phyloP scores from a whole-genome alignment of 2,113 vertebrate species.

The Gavialis gangeticus region DNA sequence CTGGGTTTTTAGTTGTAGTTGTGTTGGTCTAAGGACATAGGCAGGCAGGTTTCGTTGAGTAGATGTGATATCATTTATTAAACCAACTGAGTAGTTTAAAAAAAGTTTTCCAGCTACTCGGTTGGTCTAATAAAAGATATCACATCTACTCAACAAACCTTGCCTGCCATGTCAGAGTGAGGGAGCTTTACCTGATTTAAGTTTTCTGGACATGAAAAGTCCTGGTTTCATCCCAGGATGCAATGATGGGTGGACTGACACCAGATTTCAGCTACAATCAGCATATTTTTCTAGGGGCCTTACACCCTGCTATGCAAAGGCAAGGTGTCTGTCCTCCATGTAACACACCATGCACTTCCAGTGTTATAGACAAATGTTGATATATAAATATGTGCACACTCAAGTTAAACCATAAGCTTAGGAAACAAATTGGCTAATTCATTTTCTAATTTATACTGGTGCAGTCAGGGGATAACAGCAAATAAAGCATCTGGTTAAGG shows the following conservation, averaged over 20 bases:
- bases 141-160: too few species aligned
- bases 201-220: not conserved
- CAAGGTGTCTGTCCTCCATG: not conserved
- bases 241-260: not conserved
- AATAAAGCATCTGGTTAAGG: not conserved
- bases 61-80: too few species aligned
- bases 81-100: too few species aligned
- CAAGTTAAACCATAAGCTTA: not conserved
- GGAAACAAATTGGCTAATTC: not conserved
- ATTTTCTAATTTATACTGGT: not conserved
- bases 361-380: not conserved
- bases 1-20: too few species aligned
- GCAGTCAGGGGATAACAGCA: not conserved
- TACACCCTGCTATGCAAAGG: not conserved
- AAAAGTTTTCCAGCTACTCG: too few species aligned
- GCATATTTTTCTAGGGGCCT: not conserved
- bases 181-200: not conserved
- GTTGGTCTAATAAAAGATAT: too few species aligned
- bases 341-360: not conserved
- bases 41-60: too few species aligned
- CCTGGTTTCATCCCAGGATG: not conserved
- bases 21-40: too few species aligned
- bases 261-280: not conserved
- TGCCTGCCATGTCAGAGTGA: too few species aligned
- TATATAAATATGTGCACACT: not conserved